Evolutionary conservation across 2,113 vertebrate species (phyloP), one percentile per base, ranked within the genome.

Genomic region (Onychostoma macrolepis): DNA sequence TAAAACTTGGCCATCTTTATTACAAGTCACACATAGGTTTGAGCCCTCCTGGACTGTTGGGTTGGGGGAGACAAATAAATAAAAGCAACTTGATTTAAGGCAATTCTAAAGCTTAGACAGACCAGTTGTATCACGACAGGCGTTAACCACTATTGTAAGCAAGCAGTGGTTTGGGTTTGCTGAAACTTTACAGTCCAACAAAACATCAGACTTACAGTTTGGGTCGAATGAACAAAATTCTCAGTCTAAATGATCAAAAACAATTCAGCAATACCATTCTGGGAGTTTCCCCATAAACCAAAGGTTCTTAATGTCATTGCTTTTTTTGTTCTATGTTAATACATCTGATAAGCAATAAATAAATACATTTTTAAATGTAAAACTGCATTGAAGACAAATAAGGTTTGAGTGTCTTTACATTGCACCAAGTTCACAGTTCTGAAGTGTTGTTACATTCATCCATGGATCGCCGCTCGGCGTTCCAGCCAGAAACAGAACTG

Each of bases 1-100:
- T 93, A 92, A 93, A 94, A 94, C 91, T 91, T 93, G 92, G 92
- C 94, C 91, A 91, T 93, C 91, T 96, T 95, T 95, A 95, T 95
- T 95, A 95, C 91, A 92, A 83, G 88, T 93, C 91, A 94, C 92
- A 94, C 88, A 90, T 86, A 92, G n/a, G 28, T 88, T 87, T 83
- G 53, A 89, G 71, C 91, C 88, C 89, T 71, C 67, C 87, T 93
- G 92, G 89, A 92, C 92, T 91, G 90, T 87, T 92, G 90, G 92
- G 89, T 89, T 85, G 90, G 90, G 86, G 91, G 90, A 90, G 94
- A 93, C 90, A 94, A 89, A 95, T 91, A 93, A 95, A 94, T 93
- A 95, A 88, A 90, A 93, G 92, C 91, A 92, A 93, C 91, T 87
- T 82, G 88, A 92, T 93, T 84, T 95, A 96, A 95, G 95, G 95